Conservation (phyloP, 1,140 invertebrate genomes). For the Papilio machaon region DNA sequence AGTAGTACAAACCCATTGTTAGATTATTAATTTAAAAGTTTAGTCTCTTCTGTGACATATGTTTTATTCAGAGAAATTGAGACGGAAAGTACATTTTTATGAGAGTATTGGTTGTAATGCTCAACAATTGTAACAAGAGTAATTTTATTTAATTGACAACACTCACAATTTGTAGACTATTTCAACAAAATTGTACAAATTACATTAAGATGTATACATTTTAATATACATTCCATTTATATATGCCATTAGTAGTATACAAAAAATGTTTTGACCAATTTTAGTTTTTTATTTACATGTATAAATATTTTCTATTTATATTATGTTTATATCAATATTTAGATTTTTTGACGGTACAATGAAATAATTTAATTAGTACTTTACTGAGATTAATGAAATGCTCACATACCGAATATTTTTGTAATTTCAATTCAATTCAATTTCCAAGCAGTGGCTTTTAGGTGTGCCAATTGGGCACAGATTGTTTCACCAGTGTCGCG, state of each 20-base stretch:
- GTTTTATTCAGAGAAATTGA: too few species aligned
- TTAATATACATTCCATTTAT: neutral
- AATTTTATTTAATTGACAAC: neutral
- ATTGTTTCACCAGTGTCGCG: too few species aligned
- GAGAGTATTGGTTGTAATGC: neutral
- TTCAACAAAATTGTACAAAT: neutral
- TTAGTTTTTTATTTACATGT: neutral
- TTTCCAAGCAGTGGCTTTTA: too few species aligned
- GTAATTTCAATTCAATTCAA: too few species aligned
- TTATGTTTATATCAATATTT: neutral
- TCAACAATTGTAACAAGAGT: neutral
- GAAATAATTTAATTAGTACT: neutral
- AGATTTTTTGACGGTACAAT: conserved; percentile 1
- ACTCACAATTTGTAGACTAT: neutral
- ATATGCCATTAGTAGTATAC: neutral
- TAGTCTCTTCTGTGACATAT: too few species aligned
- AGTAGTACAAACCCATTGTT: too few species aligned
- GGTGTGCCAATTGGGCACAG: too few species aligned
- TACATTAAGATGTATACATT: neutral
- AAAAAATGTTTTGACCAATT: neutral
- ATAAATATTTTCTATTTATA: neutral
- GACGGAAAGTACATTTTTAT: neutral
- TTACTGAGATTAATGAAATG: neutral
- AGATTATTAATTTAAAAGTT: too few species aligned
- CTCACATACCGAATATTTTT: neutral